Evolutionary conservation across 2,797 vertebrate genomes (phyloP).

Genomic region (Ataeniobius toweri): DNA sequence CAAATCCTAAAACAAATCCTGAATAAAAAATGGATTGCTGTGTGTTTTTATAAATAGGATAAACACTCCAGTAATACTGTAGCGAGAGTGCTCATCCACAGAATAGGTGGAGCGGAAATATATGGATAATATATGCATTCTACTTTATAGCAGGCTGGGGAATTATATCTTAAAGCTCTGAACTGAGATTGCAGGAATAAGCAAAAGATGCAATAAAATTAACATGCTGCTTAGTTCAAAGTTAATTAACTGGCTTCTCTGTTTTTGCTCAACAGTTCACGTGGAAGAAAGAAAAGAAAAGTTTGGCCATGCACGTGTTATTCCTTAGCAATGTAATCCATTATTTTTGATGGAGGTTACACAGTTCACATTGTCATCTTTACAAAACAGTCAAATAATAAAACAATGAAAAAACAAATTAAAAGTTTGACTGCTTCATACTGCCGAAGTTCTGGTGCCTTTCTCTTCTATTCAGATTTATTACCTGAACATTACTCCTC

Average conservation of each 20-base stretch:
- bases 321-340: background rate
- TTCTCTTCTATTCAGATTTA: slow-evolving; percentile 58
- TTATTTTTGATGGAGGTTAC: slow-evolving; percentile 2
- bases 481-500: slow-evolving; percentile 60
- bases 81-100: slow-evolving; percentile 14
- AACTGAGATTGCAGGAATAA: slow-evolving; percentile 62
- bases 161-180: slow-evolving; percentile 44
- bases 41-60: slow-evolving; percentile 35
- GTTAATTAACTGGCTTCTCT: slow-evolving; percentile 37
- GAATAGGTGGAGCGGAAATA: slow-evolving; percentile 44
- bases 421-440: slow-evolving; percentile 22
- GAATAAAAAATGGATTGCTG: slow-evolving; percentile 10
- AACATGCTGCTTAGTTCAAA: slow-evolving; percentile 40
- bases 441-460: slow-evolving; percentile 10
- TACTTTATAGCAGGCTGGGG: slow-evolving; percentile 52
- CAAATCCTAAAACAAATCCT: slow-evolving; percentile 15
- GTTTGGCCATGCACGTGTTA: background rate
- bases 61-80: slow-evolving; percentile 15
- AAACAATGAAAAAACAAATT: background rate
- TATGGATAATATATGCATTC: slow-evolving; percentile 56
- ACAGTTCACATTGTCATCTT: background rate
- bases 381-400: slow-evolving; percentile 12
- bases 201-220: slow-evolving; percentile 58
- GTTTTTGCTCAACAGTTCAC: background rate
- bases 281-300: slow-evolving; percentile 11